Evolutionary conservation across 2,113 vertebrate genomes (phyloP).

Genomic region (Sitta europaea): DNA sequence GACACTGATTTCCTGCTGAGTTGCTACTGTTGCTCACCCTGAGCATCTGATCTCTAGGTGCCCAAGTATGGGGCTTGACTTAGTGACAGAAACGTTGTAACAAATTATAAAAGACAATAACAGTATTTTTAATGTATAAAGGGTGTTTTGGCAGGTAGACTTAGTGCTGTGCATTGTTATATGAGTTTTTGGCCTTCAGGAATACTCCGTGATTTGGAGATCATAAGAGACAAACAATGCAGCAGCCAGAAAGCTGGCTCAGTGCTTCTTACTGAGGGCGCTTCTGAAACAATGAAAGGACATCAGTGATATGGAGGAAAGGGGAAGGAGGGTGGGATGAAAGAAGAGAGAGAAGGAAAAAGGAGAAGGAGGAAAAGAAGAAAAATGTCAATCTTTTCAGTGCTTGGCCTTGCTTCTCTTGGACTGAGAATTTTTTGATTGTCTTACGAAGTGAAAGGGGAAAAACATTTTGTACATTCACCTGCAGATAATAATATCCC

Average conservation of each 20-base stretch:
- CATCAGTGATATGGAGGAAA: not conserved
- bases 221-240: not conserved
- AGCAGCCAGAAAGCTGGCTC: not conserved
- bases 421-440: not conserved
- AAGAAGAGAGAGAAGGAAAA: not conserved
- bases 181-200: not conserved
- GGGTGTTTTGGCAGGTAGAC: not conserved
- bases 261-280: not conserved
- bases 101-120: not conserved
- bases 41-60: not conserved
- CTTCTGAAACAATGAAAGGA: not conserved
- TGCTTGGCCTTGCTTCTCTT: not conserved
- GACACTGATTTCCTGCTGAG: not conserved
- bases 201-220: not conserved
- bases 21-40: not conserved
- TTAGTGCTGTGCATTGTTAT: not conserved
- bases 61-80: not conserved
- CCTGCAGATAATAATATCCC: not conserved
- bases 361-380: not conserved
- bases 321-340: rapidly evolving
- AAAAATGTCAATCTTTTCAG: not conserved
- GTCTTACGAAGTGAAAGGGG: not conserved
- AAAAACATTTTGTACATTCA: not conserved
- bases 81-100: not conserved
- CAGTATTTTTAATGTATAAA: not conserved